Evolutionary conservation across 2,113 vertebrate genomes (phyloP).

Genomic region (Antennarius striatus): DNA sequence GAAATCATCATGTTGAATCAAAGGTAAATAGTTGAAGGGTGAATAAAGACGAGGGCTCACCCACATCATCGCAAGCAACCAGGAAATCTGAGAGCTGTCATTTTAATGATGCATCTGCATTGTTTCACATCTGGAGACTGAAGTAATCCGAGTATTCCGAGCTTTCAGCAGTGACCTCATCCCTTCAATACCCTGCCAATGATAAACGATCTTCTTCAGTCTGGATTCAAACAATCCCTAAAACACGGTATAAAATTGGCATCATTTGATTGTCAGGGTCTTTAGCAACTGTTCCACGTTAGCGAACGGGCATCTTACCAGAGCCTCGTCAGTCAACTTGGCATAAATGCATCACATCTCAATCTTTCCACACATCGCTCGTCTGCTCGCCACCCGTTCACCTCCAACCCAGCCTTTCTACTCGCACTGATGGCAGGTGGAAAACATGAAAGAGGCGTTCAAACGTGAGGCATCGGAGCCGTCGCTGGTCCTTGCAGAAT

Average conservation of each 20-base stretch:
- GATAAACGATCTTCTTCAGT: too few relatives aligned
- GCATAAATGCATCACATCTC: constrained; percentile 41
- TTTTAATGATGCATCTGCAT: too few relatives aligned
- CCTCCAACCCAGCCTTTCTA: constrained; percentile 37
- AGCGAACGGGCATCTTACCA: constrained; percentile 21
- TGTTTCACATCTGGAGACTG: too few relatives aligned
- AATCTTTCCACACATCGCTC: constrained; percentile 16
- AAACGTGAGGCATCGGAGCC: constrained; percentile 69
- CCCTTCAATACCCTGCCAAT: background rate
- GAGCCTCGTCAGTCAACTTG: constrained; percentile 32
- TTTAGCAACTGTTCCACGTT: constrained; percentile 5
- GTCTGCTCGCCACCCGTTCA: constrained; percentile 33
- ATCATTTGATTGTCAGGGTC: constrained; percentile 6
- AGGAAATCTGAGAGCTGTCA: too few relatives aligned
- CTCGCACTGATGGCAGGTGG: constrained; percentile 35
- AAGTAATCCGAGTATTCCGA: background rate
- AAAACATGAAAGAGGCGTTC: constrained; percentile 70
- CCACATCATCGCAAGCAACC: too few relatives aligned
- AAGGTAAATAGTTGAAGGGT: too few relatives aligned
- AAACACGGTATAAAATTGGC: constrained; percentile 15
- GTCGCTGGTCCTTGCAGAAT: constrained; percentile 67
- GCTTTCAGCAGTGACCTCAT: background rate
- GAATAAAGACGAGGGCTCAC: too few relatives aligned
- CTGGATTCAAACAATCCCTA: too few relatives aligned
- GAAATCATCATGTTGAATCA: too few relatives aligned